These are phyloP conservation scores for Clarias magur DNA, from an alignment of 2,113 vertebrate species.

Conservation along the genomic window DNA sequence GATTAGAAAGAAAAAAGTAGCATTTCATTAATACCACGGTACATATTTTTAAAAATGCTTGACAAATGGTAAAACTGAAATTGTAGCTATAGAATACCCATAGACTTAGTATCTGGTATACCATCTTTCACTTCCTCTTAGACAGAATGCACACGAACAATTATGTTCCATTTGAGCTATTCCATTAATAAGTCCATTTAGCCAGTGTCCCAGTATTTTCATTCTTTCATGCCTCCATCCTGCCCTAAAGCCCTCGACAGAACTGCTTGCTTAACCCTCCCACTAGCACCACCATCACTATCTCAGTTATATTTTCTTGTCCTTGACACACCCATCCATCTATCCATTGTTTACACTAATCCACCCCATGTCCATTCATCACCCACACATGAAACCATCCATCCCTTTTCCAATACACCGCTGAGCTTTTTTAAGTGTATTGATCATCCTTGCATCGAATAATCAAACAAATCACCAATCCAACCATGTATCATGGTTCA, in stretches of 20 bases:
- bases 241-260: conserved; percentile 5
- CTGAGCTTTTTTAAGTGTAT: neutral
- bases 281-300: conserved; percentile 37
- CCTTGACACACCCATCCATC: conserved; percentile 22
- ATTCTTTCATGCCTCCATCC: conserved; percentile 14
- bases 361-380: conserved; percentile 10
- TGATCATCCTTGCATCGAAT: neutral
- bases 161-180: conserved; percentile 24
- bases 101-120: neutral
- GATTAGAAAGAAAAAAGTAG: neutral
- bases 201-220: conserved; percentile 13
- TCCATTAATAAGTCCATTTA: conserved; percentile 38
- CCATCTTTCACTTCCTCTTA: conserved; percentile 16
- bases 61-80: neutral
- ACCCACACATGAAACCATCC: neutral
- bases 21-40: neutral
- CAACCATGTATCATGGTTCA: neutral
- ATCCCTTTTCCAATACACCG: neutral
- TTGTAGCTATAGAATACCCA: neutral
- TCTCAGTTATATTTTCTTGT: neutral
- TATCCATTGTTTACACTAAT: conserved; percentile 57
- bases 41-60: neutral
- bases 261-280: neutral
- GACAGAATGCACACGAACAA: conserved; percentile 34
- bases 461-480: conserved; percentile 53